phyloP scores from a whole-genome alignment of 2,888 invertebrate genomes.

The Lepidochrysops patricia region DNA sequence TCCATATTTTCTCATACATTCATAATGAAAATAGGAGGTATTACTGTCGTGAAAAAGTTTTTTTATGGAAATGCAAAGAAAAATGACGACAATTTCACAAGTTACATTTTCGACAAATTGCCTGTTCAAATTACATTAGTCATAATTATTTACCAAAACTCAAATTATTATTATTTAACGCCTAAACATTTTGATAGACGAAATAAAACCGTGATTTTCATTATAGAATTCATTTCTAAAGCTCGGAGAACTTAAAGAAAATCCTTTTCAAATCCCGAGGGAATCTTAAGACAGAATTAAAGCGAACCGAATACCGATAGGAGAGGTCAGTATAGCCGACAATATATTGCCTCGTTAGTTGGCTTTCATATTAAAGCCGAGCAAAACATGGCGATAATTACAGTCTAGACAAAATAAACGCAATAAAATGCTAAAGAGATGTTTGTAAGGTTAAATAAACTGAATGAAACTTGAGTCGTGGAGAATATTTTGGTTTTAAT shows the following conservation, averaged over 20 bases:
- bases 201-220: too few relatives aligned
- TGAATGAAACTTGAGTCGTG: too few relatives aligned
- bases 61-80: neutral
- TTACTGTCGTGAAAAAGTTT: neutral
- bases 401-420: constrained; percentile 12
- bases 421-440: constrained; percentile 5
- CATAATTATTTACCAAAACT: neutral
- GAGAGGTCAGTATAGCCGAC: neutral
- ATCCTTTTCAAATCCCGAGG: neutral
- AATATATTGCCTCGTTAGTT: constrained; percentile 11
- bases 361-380: constrained; percentile 12
- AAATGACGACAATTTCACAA: neutral
- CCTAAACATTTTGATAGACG: too few relatives aligned
- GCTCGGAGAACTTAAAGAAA: neutral
- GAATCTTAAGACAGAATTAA: constrained; percentile 3
- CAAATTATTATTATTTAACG: too few relatives aligned
- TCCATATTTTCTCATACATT: constrained; percentile 3
- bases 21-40: constrained; percentile 2
- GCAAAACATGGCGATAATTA: constrained; percentile 12
- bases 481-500: too few relatives aligned
- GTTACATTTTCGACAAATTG: neutral
- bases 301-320: neutral
- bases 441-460: neutral
- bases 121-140: neutral
- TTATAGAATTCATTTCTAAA: too few relatives aligned